phyloP scores from a whole-genome alignment of 2,797 vertebrate genomes.

The Pipistrellus kuhlii region DNA sequence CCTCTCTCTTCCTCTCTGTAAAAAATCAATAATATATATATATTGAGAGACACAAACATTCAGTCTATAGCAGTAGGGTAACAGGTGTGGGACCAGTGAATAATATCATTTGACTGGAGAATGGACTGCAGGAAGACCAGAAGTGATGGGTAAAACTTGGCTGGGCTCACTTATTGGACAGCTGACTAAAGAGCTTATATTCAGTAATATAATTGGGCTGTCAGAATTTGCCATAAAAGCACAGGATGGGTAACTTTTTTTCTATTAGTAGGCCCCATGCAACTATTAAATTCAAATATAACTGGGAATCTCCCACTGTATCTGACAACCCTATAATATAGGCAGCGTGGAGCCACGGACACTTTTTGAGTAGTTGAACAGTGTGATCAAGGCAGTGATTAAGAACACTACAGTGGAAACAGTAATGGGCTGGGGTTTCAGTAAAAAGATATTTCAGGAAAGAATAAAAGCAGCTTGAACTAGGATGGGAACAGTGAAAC shows the following conservation, averaged over 20 bases:
- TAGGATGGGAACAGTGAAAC: background rate
- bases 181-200: background rate
- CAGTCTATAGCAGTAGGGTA: background rate
- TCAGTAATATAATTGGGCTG: background rate
- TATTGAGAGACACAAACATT: background rate
- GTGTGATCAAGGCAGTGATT: background rate
- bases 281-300: conserved; percentile 5
- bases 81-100: background rate
- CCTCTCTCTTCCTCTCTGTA: no score
- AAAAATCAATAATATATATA: no score
- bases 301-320: background rate
- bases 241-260: background rate
- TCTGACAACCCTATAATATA: background rate
- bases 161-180: background rate
- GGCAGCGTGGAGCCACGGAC: background rate
- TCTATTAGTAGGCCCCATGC: background rate
- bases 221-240: background rate
- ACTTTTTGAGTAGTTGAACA: no score
- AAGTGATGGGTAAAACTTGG: background rate
- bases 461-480: background rate
- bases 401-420: background rate
- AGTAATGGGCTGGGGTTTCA: background rate
- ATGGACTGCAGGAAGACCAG: background rate
- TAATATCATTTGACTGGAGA: background rate
- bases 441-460: background rate